Base-by-base conservation (phyloP, 2,888 invertebrate genomes). In the Mongoloraphidia duomilia region DNA sequence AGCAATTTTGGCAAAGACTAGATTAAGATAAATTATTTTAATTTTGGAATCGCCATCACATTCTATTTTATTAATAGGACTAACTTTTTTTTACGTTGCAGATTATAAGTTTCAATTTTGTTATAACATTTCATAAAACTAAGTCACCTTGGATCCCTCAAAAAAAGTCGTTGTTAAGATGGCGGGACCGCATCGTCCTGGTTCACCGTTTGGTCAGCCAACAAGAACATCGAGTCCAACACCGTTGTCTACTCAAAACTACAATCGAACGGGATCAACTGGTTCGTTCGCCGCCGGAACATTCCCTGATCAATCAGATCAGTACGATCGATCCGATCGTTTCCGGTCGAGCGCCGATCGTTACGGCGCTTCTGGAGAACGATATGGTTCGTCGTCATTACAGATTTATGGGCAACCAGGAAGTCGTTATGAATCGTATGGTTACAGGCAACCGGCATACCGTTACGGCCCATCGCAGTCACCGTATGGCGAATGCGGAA, bases 121-220 rank as follows among this genome's bases (percentile, higher is more conserved):
- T 26, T 26, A 26, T 26, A 26, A 26, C 6, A 3, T 26, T 26
- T 6, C 5, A 26, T 26, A 26, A 26, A 26, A 26, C 26, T 26
- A 26, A 26, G 26, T 26, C 26, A 26, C 26, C 26, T 26, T 26
- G 26, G 26, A 26, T 26, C 26, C 26, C 26, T 26, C 26, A 26
- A 26, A 26, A 26, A 26, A 26, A 26, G 26, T 26, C 17, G 11
- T 12, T 14, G 38, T 45, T 37, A 35, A 26, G 38, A 48, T 48
- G 48, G 34, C 48, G 17, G 48, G 34, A n/a, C 48, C 48, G 35
- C 48, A 48, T 12, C 48, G 48, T 36, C 48, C 48, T 26, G 34
- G 43, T n/a, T 48, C 48, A 1, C 48, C 48, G 26, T 48, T 48
- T 17, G 48, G 42, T 9, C 48, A 48, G 38, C 48, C 48, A 13